Evolutionary conservation across 1,140 invertebrate genomes (phyloP), one percentile per base, ranked within the genome.

Genomic region (Aradophagus sp.): DNA sequence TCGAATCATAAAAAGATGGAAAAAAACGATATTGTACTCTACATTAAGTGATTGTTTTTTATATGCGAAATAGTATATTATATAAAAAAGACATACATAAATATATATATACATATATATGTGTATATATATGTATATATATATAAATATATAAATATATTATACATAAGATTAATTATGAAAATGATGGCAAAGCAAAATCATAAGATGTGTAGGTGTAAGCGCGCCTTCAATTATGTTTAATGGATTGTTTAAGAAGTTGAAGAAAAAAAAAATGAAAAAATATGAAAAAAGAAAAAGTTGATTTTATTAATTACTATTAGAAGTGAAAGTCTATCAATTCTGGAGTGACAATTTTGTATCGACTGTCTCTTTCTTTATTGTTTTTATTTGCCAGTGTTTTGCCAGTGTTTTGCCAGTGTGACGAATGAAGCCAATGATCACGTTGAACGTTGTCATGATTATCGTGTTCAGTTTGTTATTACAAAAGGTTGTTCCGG

Each of bases 31-130:
- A 81, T 81, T 83, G 81, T 83, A 84, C 75, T 82, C 80, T 84
- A 84, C 42, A 75, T 75, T 83, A 83, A 81, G 79, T 83, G 81
- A 83, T 84, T 83, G 81, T 67, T 84, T 83, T 84, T 84, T 83
- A 83, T 78, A 84, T 81, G 80, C 81, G 78, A 82, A 68, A 82
- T 82, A 82, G 76, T 82, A 81, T 82, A 83, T 84, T 80, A 82
- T 79, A n/a, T n/a, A n/a, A n/a, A n/a, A n/a, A n/a, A n/a, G n/a
- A n/a, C n/a, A n/a, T n/a, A 62, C 36, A 42, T 42, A 19, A 0
- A 20, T 27, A 42, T 77, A 77, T 38, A 38, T 38, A 38, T 19
- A 42, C n/a, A n/a, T n/a, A n/a, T n/a, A n/a, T n/a, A n/a, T n/a
- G n/a, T n/a, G n/a, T n/a, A n/a, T n/a, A n/a, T n/a, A n/a, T n/a